Evolutionary conservation across 2,797 vertebrate genomes (phyloP).

Genomic region (Acridotheres tristis): DNA sequence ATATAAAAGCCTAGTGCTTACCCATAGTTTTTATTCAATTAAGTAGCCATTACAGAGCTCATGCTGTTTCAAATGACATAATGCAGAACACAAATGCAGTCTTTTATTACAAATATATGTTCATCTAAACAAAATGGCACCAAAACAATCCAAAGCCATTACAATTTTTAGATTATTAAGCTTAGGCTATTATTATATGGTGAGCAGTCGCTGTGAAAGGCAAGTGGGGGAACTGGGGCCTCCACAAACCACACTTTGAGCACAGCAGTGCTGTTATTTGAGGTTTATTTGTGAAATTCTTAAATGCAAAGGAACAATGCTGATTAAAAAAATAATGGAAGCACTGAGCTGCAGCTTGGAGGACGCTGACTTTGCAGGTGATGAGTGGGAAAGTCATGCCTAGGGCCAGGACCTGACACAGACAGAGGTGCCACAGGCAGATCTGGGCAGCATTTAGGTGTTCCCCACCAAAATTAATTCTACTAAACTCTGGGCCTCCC

Average conservation of each 20-base stretch:
- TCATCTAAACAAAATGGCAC: slow-evolving; percentile 52
- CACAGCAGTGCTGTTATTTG: neutral
- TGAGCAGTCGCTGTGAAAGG: neutral
- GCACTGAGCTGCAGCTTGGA: neutral
- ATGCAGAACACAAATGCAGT: slow-evolving; percentile 32
- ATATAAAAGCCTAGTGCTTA: slow-evolving; percentile 42
- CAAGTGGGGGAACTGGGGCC: neutral
- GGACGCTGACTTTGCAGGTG: neutral
- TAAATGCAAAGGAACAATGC: neutral
- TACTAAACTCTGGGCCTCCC: neutral
- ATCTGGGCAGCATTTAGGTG: neutral
- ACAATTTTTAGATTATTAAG: slow-evolving; percentile 35
- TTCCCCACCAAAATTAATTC: neutral
- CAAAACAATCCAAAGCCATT: slow-evolving; percentile 25
- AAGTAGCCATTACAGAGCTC: slow-evolving; percentile 57
- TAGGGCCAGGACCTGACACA: neutral
- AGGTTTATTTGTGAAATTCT: neutral
- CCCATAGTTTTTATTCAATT: slow-evolving; percentile 47
- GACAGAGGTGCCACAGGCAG: neutral
- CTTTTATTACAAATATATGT: slow-evolving; percentile 45
- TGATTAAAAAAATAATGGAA: neutral
- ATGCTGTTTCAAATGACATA: slow-evolving; percentile 55
- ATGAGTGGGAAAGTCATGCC: neutral
- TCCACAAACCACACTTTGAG: neutral
- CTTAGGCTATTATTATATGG: slow-evolving; percentile 19